Evolutionary conservation across 2,113 vertebrate species (phyloP).

Genomic region (Seriola aureovittata): DNA sequence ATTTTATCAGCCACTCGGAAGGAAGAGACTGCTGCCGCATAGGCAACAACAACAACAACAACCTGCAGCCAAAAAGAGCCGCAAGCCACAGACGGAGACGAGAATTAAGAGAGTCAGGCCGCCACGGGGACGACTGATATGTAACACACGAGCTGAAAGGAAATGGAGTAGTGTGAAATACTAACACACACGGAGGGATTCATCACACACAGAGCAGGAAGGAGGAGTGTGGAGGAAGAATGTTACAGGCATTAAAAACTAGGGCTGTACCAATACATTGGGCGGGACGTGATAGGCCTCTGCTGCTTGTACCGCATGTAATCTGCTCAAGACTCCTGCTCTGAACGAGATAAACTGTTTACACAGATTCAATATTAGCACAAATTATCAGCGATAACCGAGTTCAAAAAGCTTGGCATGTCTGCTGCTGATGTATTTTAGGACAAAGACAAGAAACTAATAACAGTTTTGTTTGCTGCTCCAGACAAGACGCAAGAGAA

Average conservation of each 20-base stretch:
- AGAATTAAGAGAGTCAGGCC: constrained; percentile 57
- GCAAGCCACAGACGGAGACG: constrained; percentile 38
- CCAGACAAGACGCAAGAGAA: constrained; percentile 14
- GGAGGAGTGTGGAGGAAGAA: constrained; percentile 1
- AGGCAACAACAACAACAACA: constrained; percentile 64
- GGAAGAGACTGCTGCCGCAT: constrained; percentile 48
- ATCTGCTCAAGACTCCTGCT: neutral
- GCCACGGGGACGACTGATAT: constrained; percentile 51
- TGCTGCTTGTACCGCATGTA: neutral
- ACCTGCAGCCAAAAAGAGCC: constrained; percentile 51
- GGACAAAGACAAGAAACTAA: constrained; percentile 39
- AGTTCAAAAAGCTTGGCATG: neutral
- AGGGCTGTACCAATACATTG: neutral
- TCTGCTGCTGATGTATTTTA: constrained; percentile 1
- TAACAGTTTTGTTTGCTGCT: constrained; percentile 2
- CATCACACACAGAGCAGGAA: constrained; percentile 16
- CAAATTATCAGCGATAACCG: neutral
- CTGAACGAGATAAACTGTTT: neutral
- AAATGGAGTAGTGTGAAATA: constrained; percentile 40
- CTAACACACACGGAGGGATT: constrained; percentile 24
- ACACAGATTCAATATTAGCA: neutral
- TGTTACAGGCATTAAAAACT: constrained; percentile 10
- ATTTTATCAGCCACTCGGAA: constrained; percentile 55
- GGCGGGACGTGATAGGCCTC: neutral
- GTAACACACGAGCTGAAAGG: constrained; percentile 52